Base-by-base conservation (phyloP, 2,888 invertebrate genomes). In the Catocala sponsa region DNA sequence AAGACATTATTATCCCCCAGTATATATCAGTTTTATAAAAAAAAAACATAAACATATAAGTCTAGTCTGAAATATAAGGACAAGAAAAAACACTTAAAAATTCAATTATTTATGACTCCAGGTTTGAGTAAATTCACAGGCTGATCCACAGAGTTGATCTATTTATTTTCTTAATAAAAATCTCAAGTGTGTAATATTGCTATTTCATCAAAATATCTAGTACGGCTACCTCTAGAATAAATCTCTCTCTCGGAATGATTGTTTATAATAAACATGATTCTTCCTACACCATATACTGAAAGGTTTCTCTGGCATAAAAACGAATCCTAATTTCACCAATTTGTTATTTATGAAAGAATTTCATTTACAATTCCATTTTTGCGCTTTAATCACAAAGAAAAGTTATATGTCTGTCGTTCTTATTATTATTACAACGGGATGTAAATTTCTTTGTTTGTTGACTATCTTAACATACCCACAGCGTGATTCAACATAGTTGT, bases 351-450 rank as follows among this genome's bases (percentile, higher is more conserved):
- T 49, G 44, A 44, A 44, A 25, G 38, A 43, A 50, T 55, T 44
- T 60, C 55, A 44, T 60, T 46, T 50, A 38, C 13, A 41, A 33
- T 58, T 41, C 38, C 25, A 46, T 55, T 60, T 51, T 4, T 7
- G 38, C 5, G 13, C 49, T 46, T 44, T 50, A 25, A 55, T 47
- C 50, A 10, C n/a, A 32, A 44, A 54, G 15, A 50, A 50, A 46
- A 32, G 44, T n/a, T 12, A 4, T 25, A 50, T 50, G 35, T 6
- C 15, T 11, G 35, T 25, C 38, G 32, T 7, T 55, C 25, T 32
- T 10, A 41, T 55, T 51, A 42, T 55, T 47, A 33, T 46, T 35
- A 43, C 6, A 47, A 53, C 10, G 5, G 13, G 6, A 7, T 11
- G 12, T 32, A 44, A 25, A 58, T 46, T 6, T 9, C 12, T 12